phyloP scores from a whole-genome alignment of 2,113 vertebrate genomes.

The Callopanchax toddi region DNA sequence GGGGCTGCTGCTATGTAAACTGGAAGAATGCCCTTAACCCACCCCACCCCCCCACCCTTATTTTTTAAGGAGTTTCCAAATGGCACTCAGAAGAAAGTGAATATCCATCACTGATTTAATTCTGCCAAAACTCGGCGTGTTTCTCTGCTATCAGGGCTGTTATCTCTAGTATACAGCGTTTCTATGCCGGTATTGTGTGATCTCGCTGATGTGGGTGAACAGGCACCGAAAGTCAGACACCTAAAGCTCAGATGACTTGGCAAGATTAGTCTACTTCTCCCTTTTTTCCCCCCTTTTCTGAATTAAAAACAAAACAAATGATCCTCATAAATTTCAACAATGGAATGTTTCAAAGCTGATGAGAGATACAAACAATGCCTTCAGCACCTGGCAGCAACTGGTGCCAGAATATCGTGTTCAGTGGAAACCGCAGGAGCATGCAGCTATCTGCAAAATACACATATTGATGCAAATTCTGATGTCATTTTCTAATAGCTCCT shows the following conservation, averaged over 20 bases:
- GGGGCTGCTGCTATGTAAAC: slow-evolving; percentile 50
- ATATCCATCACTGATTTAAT: slow-evolving; percentile 45
- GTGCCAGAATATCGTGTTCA: slow-evolving; percentile 72
- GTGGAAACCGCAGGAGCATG: slow-evolving; percentile 62
- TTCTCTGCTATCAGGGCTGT: slow-evolving; percentile 63
- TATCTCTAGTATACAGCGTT: slow-evolving; percentile 58
- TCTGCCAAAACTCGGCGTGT: slow-evolving; percentile 42
- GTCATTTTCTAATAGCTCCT: too few relatives aligned
- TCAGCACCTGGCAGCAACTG: slow-evolving; percentile 68
- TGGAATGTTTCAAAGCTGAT: slow-evolving; percentile 60
- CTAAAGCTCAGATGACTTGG: slow-evolving; percentile 56
- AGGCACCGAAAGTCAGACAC: slow-evolving; percentile 56
- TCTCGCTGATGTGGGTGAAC: slow-evolving; percentile 60
- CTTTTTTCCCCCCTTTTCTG: slow-evolving; percentile 13
- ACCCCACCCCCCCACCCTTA: not conserved
- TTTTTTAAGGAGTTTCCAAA: slow-evolving; percentile 40
- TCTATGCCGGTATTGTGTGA: slow-evolving; percentile 60
- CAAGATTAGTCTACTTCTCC: slow-evolving; percentile 48
- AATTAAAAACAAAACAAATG: slow-evolving; percentile 66
- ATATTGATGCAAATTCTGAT: slow-evolving; percentile 5
- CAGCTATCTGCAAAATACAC: slow-evolving; percentile 25
- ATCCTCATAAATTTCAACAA: slow-evolving; percentile 70
- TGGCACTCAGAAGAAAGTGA: slow-evolving; percentile 55
- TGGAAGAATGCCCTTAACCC: slow-evolving; percentile 52
- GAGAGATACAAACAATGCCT: slow-evolving; percentile 74